Evolutionary conservation across 1,140 invertebrate genomes (phyloP).

Genomic region (Pentalonia nigronervosa): DNA sequence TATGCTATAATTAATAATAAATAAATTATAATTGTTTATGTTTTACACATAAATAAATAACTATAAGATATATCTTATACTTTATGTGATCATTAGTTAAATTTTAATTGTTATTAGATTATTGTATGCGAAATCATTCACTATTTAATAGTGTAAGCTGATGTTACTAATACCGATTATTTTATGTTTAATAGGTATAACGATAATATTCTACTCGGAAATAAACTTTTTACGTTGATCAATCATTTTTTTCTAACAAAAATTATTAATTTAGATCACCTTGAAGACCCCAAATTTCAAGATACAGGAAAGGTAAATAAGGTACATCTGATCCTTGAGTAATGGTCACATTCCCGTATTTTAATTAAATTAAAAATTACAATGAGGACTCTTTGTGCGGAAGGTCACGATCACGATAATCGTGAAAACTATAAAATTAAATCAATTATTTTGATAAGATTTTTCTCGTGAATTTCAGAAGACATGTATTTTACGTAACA

Average conservation of each 20-base stretch:
- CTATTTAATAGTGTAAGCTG: too few species aligned
- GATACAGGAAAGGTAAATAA: background rate
- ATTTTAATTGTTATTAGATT: background rate
- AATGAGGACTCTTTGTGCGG: background rate
- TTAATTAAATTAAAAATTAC: conserved; percentile 49
- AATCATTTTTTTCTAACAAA: background rate
- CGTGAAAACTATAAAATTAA: conserved; percentile 51
- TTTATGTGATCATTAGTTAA: background rate
- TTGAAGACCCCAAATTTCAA: background rate
- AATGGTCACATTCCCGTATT: background rate
- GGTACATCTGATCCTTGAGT: background rate
- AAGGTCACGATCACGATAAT: conserved; percentile 55
- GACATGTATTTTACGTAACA: background rate
- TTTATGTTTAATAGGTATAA: background rate
- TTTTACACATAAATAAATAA: background rate
- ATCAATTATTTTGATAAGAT: conserved; percentile 44
- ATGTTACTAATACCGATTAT: background rate
- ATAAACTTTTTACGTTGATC: background rate
- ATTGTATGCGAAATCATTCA: background rate
- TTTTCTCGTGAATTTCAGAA: background rate
- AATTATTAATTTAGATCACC: conserved; percentile 8
- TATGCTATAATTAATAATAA: background rate
- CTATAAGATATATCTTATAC: background rate
- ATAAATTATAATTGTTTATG: background rate
- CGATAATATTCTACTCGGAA: background rate